These are phyloP conservation scores for Aurelia coerulea DNA, from an alignment of 30 jellyfish, hydroid and myxozoan genomes.

Conservation along the genomic window DNA sequence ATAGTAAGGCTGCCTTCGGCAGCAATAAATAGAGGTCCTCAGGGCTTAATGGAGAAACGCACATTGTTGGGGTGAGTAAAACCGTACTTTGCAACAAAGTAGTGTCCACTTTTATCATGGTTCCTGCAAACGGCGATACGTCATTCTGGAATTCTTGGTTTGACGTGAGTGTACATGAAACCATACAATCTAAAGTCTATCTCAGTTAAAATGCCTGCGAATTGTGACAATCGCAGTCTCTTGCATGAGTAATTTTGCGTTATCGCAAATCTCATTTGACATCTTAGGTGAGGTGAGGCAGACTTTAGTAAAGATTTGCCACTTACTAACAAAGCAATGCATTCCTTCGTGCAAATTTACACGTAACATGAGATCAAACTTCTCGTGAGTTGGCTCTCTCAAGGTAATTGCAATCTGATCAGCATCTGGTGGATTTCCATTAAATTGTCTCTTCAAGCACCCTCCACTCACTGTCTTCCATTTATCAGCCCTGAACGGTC, in stretches of 20 bases:
- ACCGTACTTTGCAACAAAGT: too few species aligned
- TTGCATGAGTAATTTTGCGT: background rate
- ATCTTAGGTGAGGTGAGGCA: too few species aligned
- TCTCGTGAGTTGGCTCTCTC: slow-evolving; percentile 8
- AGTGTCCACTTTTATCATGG: too few species aligned
- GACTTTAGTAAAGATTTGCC: background rate
- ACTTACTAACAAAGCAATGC: slow-evolving; percentile 80
- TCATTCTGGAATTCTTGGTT: too few species aligned
- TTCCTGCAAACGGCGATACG: too few species aligned
- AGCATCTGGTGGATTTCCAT: slow-evolving; percentile 76
- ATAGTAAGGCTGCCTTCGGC: too few species aligned
- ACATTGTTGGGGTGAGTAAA: too few species aligned
- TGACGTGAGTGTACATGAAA: too few species aligned
- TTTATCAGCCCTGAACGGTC: slow-evolving; percentile 32
- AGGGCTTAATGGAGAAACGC: too few species aligned
- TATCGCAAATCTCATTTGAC: background rate
- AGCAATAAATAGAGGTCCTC: too few species aligned
- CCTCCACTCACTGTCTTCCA: slow-evolving; percentile 50
- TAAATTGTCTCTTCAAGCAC: slow-evolving; percentile 55
- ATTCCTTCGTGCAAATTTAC: slow-evolving; percentile 71
- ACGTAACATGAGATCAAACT: slow-evolving; percentile 65
- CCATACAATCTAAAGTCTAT: too few species aligned
- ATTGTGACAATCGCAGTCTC: background rate
- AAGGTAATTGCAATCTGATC: slow-evolving; percentile 35
- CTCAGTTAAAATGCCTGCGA: too few species aligned